Base-by-base conservation (phyloP, 2,888 invertebrate genomes). In the Linnaemya vulpina region DNA sequence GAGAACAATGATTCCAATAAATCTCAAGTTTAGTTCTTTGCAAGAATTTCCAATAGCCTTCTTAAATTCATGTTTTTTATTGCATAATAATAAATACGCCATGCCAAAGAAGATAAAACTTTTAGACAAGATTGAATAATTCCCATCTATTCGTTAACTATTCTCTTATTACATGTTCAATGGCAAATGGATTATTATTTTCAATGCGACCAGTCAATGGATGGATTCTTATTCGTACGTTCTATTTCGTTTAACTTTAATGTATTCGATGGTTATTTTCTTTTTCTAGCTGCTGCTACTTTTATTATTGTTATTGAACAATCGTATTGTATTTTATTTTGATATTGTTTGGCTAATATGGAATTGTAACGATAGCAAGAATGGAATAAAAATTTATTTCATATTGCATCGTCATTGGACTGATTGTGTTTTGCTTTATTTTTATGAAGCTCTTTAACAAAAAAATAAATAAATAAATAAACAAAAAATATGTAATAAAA, bases 331-430 rank as follows among this genome's bases (percentile, higher is more conserved):
- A 51, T 30, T 70, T 71, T 58, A 43, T 60, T 35, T 53, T 65
- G 65, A 65, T 65, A 65, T 65, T 65, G 49, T 65, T 84, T 75
- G 67, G 68, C 58, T 74, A 83, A 71, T 76, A 83, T 79, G 78
- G 22, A 63, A 68, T 58, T 62, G 30, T 58, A 60, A 49, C 75
- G 65, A 78, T 75, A 71, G 70, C 58, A 70, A 60, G 65, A 35
- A 65, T 71, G 38, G 60, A 77, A 83, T 55, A 74, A 74, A 60
- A 46, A 46, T 74, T 68, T 78, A 63, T 79, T 71, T 83, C 40
- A 68, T 71, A 70, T 55, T 75, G 40, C 58, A 65, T 67, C 60
- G 30, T 65, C 70, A 79, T 74, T 70, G 65, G 38, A 76, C 65
- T 70, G 77, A 78, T 51, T 70, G 46, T 49, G n/a, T 65, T 53